Evolutionary conservation across 2,113 vertebrate genomes (phyloP), one percentile per base, ranked within the genome.

Genomic region (Nettapus auritus): DNA sequence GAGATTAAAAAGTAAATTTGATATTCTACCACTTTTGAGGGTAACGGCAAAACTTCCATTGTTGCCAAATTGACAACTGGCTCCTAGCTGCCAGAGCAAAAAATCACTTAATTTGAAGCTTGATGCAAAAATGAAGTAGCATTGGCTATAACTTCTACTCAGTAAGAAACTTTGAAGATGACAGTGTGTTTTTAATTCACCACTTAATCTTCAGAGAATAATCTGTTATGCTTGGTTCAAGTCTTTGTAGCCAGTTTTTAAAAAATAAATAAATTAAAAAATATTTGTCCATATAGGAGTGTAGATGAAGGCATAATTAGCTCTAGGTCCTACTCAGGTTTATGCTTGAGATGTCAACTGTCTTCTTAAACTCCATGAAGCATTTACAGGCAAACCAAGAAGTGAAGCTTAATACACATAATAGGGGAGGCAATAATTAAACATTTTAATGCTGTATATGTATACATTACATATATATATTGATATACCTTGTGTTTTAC

Each of bases 11-110:
- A 28, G 63, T 34, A 50, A 3, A 0, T 16, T 70, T 85, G 17
- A 66, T 82, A 55, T 85, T 82, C 38, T 85, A 11, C 42, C 62
- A 64, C 12, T 86, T 93, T 57, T 88, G 44, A 90, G 88, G 31
- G 11, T 48, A 88, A 57, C 74, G 31, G 23, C 40, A 86, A 16
- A 63, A 68, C 34, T 79, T 71, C 19, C 68, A 7, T 48, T 81
- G n/a, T 55, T 88, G 42, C 69, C 50, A 88, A 86, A 76, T 76
- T 50, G n/a, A 36, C 6, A 62, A 63, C 19, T 42, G 57, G 3
- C 5, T 88, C 3, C n/a, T 16, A 22, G 11, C 20, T 94, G 64
- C 71, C 44, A 90, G 25, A 53, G 53, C 16, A 90, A 67, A 68
- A 87, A 88, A 83, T 74, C 31, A 26, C n/a, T 77, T 66, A 40